Evolutionary conservation across 2,888 invertebrate genomes (phyloP).

Genomic region (Acronicta aceris): DNA sequence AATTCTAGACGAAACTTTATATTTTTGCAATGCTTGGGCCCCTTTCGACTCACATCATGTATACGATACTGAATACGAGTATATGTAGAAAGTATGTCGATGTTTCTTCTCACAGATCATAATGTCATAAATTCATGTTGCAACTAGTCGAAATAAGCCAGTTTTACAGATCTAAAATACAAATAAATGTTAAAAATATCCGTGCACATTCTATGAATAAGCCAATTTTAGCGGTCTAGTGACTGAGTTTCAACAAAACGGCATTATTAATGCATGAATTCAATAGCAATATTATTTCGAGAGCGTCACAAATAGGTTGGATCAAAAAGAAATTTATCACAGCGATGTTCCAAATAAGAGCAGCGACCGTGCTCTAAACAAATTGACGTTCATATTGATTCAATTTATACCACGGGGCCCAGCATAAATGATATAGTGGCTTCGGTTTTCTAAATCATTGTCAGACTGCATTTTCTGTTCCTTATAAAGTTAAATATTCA

Average conservation of each 20-base stretch:
- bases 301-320: slow-evolving; percentile 41
- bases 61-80: too few relatives aligned
- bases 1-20: too few relatives aligned
- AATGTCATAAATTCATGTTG: too few relatives aligned
- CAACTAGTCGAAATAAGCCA: too few relatives aligned
- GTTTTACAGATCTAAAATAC: not conserved
- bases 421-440: slow-evolving; percentile 69
- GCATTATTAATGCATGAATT: slow-evolving; percentile 5
- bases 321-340: slow-evolving; percentile 51
- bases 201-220: not conserved
- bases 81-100: too few relatives aligned
- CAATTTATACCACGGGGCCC: slow-evolving; percentile 73
- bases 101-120: too few relatives aligned
- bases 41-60: too few relatives aligned
- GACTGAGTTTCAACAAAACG: too few relatives aligned
- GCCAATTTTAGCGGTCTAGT: not conserved
- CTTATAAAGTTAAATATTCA: slow-evolving; percentile 77
- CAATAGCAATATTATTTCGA: slow-evolving; percentile 15
- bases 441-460: slow-evolving; percentile 79
- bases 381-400: slow-evolving; percentile 79
- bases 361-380: slow-evolving; percentile 66
- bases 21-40: too few relatives aligned
- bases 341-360: slow-evolving; percentile 58
- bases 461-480: slow-evolving; percentile 70
- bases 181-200: not conserved